Evolutionary conservation across 2,797 vertebrate species (phyloP).

Genomic region (Odontamblyopus rebecca): DNA sequence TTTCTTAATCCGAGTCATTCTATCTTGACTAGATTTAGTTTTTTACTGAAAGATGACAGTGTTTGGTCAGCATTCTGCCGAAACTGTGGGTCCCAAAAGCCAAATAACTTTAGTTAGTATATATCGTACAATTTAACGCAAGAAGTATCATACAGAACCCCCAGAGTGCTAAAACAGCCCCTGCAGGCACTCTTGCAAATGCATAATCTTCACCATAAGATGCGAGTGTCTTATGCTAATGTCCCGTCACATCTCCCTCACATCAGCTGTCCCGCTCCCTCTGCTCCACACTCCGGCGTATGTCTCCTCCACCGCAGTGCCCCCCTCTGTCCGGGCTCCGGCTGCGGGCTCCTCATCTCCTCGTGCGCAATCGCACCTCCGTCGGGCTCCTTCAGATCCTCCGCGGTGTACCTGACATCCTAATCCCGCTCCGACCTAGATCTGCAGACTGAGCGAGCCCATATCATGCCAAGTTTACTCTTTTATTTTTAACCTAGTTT

Average conservation of each 20-base stretch:
- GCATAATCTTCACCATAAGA: not conserved
- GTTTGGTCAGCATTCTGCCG: too few species aligned
- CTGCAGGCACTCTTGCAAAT: not conserved
- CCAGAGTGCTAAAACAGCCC: too few species aligned
- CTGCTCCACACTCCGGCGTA: too few species aligned
- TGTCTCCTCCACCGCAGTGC: not conserved
- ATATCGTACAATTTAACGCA: too few species aligned
- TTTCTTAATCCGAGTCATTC: too few species aligned
- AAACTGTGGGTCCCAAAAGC: too few species aligned
- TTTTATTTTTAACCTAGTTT: not conserved
- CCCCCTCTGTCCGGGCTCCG: not conserved
- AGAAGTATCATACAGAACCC: too few species aligned
- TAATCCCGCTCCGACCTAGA: slow-evolving; percentile 65
- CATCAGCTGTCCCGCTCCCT: not conserved
- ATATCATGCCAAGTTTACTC: not conserved
- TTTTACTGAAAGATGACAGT: too few species aligned
- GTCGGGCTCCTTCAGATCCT: slow-evolving; percentile 52
- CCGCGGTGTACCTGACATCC: slow-evolving; percentile 53
- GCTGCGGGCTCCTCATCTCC: slow-evolving; percentile 37
- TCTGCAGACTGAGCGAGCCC: slow-evolving; percentile 21
- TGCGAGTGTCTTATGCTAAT: not conserved
- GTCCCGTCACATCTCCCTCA: not conserved
- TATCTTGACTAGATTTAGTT: too few species aligned
- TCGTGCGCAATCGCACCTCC: slow-evolving; percentile 57
- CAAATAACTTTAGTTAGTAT: too few species aligned